Evolutionary conservation across 2,797 vertebrate species (phyloP), one percentile per base, ranked within the genome.

Genomic region (Neosalanx taihuensis): DNA sequence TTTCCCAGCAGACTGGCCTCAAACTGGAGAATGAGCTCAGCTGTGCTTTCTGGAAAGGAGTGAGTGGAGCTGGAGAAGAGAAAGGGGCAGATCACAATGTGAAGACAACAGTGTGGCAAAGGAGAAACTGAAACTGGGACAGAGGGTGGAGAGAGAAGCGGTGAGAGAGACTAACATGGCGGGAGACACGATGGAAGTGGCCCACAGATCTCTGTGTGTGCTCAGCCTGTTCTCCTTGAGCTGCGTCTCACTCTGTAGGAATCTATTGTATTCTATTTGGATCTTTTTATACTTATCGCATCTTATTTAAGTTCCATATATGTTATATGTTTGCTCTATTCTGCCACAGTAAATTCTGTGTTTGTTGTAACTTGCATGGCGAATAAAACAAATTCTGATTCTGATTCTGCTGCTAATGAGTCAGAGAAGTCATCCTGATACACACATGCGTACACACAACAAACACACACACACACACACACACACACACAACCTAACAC

Each of bases 221-320:
- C 78, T 86, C 1, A 0, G 41, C 77, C 83, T 84, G 78, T 89
- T 84, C 84, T 61, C 35, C 6, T 57, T 51, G 7, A 1, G 81
- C 81, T 77, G 78, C 77, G 75, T 78, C 87, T 88, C 86, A 88
- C 64, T 59, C 78, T 69, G 33, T 66, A 85, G 76, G 87, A 90
- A 26, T 26, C 23, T 26, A 26, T 26, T 26, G 23, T 26, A 26
- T 26, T 26, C 23, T 26, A 26, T 26, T 26, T 26, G 23, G 23
- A 26, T 26, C n/a, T n/a, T n/a, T n/a, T n/a, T n/a, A n/a, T n/a
- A n/a, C n/a, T n/a, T n/a, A n/a, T n/a, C n/a, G n/a, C n/a, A n/a
- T n/a, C n/a, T n/a, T n/a, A n/a, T n/a, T 1, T 1, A 26, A 26
- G 23, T 26, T 26, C 23, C 23, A 26, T 26, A 26, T 26, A 26